These are phyloP conservation scores for Apteryx mantelli DNA, from an alignment of 2,113 vertebrate genomes.

Conservation along the genomic window DNA sequence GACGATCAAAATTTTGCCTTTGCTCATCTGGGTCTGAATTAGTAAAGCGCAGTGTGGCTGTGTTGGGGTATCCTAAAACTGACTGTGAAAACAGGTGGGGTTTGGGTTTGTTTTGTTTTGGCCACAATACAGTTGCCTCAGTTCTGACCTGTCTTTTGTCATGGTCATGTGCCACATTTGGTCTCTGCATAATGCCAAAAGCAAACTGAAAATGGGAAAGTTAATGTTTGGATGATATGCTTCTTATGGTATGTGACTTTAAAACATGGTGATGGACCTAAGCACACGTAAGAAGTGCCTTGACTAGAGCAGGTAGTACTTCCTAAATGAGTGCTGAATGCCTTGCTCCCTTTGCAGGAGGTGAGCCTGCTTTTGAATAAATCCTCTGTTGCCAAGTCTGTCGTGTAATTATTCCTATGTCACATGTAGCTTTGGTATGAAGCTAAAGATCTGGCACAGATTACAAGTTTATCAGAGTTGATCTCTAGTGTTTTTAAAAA, in stretches of 20 bases:
- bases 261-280: background rate
- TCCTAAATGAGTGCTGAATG: background rate
- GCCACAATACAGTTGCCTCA: background rate
- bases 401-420: background rate
- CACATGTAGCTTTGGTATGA: background rate
- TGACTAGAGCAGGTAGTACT: background rate
- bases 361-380: background rate
- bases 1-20: background rate
- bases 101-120: background rate
- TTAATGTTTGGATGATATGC: background rate
- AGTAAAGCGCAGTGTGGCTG: background rate
- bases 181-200: background rate
- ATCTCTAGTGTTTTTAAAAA: background rate
- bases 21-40: background rate
- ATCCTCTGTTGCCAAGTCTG: background rate
- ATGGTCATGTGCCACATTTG: fast-evolving
- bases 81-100: background rate
- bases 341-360: background rate
- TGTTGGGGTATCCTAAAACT: background rate
- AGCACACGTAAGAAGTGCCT: background rate
- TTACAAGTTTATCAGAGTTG: background rate
- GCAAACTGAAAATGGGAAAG: background rate
- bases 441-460: background rate
- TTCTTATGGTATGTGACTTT: background rate
- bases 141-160: background rate